These are phyloP conservation scores for Holothuria glaberrima DNA, from an alignment of 35 echinoderm and acorn worm species.

Conservation along the genomic window DNA sequence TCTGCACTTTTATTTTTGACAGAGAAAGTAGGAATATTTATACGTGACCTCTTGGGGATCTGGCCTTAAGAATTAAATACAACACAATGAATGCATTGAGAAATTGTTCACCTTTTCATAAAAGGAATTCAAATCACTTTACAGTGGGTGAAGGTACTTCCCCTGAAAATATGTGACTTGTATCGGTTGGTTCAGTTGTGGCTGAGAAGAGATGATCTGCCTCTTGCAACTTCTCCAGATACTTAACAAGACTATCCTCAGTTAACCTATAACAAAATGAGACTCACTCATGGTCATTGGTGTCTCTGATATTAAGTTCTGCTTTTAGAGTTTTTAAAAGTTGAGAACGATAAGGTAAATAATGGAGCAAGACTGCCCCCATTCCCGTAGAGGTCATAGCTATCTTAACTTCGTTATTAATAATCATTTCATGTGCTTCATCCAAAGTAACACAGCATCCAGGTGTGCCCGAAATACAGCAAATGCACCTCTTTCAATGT, in stretches of 20 bases:
- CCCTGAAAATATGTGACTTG: not conserved
- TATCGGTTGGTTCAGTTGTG: not conserved
- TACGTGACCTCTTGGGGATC: not conserved
- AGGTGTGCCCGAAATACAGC: conserved; percentile 11
- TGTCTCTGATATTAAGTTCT: not conserved
- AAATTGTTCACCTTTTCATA: conserved; percentile 15
- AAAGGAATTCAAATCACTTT: not conserved
- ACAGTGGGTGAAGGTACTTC: not conserved
- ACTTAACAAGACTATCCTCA: not conserved
- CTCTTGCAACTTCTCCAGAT: not conserved
- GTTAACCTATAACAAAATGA: not conserved
- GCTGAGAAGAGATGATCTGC: not conserved
- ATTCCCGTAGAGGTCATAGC: not conserved
- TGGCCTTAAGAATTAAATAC: not conserved
- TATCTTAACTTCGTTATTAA: conserved; percentile 49
- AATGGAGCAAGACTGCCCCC: conserved; percentile 9
- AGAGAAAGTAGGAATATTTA: conserved; percentile 24
- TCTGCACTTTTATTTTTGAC: not conserved
- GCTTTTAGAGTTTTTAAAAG: not conserved
- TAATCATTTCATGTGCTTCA: conserved; percentile 70
- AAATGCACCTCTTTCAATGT: conserved; percentile 43
- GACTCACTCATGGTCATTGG: not conserved
- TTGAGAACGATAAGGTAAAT: conserved; percentile 55
- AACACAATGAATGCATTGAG: conserved; percentile 29
- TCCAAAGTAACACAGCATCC: conserved; percentile 37